Percentiles rank a stretch among this genome's conserved stretches.
phyloP scores from a whole-genome alignment of 2,888 invertebrate species.

The Tenthredo notha region DNA sequence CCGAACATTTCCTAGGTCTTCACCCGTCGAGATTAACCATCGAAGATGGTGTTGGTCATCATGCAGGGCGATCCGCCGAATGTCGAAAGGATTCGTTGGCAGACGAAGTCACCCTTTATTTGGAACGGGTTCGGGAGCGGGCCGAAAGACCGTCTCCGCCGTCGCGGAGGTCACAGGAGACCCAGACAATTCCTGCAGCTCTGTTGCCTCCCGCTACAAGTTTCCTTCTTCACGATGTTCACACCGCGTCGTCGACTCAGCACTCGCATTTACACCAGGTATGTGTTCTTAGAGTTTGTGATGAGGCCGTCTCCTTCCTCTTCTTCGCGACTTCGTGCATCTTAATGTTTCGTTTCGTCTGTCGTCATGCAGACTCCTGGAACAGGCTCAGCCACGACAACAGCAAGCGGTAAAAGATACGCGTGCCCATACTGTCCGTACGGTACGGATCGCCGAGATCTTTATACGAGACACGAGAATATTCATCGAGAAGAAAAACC shows the following conservation, averaged over 20 bases:
- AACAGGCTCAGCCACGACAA: slow-evolving; percentile 56
- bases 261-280: slow-evolving; percentile 74
- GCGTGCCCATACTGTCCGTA: slow-evolving; percentile 94
- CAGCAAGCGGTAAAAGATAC: slow-evolving; percentile 84
- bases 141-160: slow-evolving; percentile 74
- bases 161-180: slow-evolving; percentile 74
- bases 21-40: slow-evolving; percentile 71
- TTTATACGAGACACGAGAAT: slow-evolving; percentile 95
- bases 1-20: slow-evolving; percentile 74
- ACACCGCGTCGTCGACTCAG: slow-evolving; percentile 68
- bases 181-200: slow-evolving; percentile 73
- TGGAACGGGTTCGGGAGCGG: slow-evolving; percentile 73
- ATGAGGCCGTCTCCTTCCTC: neutral
- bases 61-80: slow-evolving; percentile 56
- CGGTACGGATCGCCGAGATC: slow-evolving; percentile 93
- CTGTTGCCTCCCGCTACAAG: slow-evolving; percentile 69
- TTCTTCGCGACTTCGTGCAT: neutral
- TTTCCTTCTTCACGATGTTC: slow-evolving; percentile 72
- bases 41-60: slow-evolving; percentile 69
- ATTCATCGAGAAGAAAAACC: slow-evolving; percentile 96
- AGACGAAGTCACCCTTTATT: slow-evolving; percentile 72
- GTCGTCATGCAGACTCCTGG: slow-evolving; percentile 21
- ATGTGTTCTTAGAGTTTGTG: slow-evolving; percentile 44
- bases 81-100: slow-evolving; percentile 54
- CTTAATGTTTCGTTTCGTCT: neutral